phyloP scores from a whole-genome alignment of 2,797 vertebrate genomes.

The Neosalanx taihuensis region DNA sequence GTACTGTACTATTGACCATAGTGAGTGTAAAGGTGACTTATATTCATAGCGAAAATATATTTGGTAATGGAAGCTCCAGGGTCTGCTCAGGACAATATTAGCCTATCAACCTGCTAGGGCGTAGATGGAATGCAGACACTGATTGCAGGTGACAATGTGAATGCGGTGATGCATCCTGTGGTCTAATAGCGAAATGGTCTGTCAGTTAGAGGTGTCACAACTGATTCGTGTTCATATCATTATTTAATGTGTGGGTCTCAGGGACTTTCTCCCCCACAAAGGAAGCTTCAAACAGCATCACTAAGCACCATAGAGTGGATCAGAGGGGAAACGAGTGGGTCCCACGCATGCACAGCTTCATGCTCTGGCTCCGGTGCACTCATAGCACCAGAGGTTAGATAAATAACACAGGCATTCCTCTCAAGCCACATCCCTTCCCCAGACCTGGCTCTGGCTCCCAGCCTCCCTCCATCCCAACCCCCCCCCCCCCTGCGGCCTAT shows the following conservation, averaged over 20 bases:
- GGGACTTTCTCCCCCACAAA: slow-evolving; percentile 10
- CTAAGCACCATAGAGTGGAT: slow-evolving; percentile 30
- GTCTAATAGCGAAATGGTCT: background rate
- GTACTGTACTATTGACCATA: background rate
- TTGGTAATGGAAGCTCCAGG: background rate
- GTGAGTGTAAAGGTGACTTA: background rate
- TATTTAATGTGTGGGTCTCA: slow-evolving; percentile 31
- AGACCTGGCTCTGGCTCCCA: slow-evolving; percentile 43
- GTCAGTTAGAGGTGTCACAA: background rate
- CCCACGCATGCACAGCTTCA: slow-evolving; percentile 39
- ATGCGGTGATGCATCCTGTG: background rate
- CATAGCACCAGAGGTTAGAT: slow-evolving; percentile 60
- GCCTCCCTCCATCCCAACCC: background rate
- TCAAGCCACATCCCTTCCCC: slow-evolving; percentile 60
- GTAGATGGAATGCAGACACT: background rate
- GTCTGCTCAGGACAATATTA: background rate
- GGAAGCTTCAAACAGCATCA: slow-evolving; percentile 35
- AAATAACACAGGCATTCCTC: slow-evolving; percentile 70
- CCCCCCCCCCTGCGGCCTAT: slow-evolving; percentile 15
- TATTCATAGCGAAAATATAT: background rate
- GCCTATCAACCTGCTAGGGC: background rate
- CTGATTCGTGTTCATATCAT: slow-evolving; percentile 7
- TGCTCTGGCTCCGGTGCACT: slow-evolving; percentile 17
- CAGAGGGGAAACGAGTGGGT: slow-evolving; percentile 42
- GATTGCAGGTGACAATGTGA: background rate